Conservation (phyloP, 2,113 vertebrate species). For the Protobothrops flavoviridis region DNA sequence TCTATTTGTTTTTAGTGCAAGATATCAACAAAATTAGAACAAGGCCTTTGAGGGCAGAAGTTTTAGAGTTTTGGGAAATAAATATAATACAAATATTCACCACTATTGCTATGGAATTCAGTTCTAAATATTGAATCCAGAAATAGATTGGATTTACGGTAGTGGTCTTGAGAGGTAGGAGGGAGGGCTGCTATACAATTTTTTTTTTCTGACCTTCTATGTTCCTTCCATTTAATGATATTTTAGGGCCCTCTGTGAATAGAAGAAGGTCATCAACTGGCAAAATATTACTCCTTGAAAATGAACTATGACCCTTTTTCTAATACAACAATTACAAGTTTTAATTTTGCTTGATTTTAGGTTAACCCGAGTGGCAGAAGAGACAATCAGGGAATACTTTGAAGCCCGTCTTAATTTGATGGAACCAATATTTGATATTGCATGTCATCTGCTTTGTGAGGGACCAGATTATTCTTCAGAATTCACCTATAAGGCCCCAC, state of each 20-base stretch:
- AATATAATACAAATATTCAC: neutral
- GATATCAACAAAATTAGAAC: too few species aligned
- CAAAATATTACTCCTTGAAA: neutral
- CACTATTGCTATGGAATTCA: neutral
- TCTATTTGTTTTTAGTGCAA: too few species aligned
- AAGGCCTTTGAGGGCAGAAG: neutral
- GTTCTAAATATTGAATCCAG: neutral
- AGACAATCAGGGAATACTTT: conserved; percentile 88
- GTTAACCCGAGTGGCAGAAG: conserved; percentile 87
- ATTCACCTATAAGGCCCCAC: conserved; percentile 85
- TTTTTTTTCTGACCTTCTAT: neutral
- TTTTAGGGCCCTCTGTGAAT: neutral
- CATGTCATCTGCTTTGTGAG: conserved; percentile 92
- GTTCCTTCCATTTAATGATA: neutral
- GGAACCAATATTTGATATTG: conserved; percentile 90
- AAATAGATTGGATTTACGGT: neutral
- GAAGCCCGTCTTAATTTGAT: conserved; percentile 85
- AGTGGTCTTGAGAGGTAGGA: neutral
- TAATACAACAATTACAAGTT: neutral
- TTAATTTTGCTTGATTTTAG: conserved; percentile 60
- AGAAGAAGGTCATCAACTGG: neutral
- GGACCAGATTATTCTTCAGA: conserved; percentile 91
- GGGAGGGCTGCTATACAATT: neutral
- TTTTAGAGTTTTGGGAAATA: neutral
- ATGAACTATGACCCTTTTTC: neutral